Conservation (phyloP, 2,888 invertebrate genomes). For the Automeris io region DNA sequence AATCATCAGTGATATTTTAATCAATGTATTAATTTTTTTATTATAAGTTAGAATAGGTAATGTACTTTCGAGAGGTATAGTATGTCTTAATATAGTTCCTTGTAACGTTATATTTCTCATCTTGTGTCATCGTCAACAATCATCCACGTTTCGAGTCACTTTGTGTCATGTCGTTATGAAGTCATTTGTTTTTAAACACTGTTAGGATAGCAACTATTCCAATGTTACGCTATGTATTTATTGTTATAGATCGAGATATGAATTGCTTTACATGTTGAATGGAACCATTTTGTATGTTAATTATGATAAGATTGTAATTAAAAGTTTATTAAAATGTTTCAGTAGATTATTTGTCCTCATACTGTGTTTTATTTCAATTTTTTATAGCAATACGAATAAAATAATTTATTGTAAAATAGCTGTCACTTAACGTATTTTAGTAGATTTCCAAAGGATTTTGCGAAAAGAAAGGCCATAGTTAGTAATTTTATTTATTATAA, state of each 20-base stretch:
- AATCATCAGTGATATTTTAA: conserved; percentile 15
- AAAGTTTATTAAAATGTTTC: conserved; percentile 68
- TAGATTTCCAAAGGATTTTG: not conserved
- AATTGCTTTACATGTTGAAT: conserved; percentile 48
- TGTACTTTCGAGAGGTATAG: conserved; percentile 21
- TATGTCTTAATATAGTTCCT: conserved; percentile 40
- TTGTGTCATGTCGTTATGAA: conserved; percentile 50
- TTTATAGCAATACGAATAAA: not conserved
- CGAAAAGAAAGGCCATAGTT: conserved; percentile 9
- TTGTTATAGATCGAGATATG: conserved; percentile 56
- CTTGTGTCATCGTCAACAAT: conserved; percentile 39
- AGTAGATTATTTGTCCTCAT: conserved; percentile 52
- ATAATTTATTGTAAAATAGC: too few relatives aligned
- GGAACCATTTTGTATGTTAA: conserved; percentile 59
- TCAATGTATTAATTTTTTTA: conserved; percentile 14
- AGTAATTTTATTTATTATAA: conserved; percentile 19
- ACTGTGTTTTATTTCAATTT: conserved; percentile 30
- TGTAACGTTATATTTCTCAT: conserved; percentile 36
- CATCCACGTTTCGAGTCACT: conserved; percentile 47
- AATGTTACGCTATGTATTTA: conserved; percentile 62
- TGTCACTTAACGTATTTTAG: conserved; percentile 3
- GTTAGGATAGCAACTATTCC: conserved; percentile 55
- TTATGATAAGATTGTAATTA: conserved; percentile 63
- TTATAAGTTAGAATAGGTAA: conserved; percentile 16
- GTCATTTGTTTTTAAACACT: conserved; percentile 44